These are phyloP conservation scores for Ictidomys tridecemlineatus DNA, from an alignment of 2,113 vertebrate genomes.

Conservation along the genomic window DNA sequence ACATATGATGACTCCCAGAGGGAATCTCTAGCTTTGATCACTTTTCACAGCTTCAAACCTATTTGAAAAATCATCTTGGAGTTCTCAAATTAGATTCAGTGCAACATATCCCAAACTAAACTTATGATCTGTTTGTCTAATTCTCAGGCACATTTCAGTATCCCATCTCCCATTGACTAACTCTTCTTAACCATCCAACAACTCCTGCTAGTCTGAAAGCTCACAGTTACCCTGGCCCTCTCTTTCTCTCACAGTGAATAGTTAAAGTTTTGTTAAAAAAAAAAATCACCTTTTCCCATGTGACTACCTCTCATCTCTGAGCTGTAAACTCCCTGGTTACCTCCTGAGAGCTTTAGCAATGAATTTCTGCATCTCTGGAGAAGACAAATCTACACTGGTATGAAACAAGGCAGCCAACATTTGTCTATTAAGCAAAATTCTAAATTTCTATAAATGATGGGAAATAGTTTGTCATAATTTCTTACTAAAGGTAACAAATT, in stretches of 20 bases:
- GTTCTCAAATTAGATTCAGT: neutral
- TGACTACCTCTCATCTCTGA: neutral
- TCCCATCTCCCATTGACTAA: neutral
- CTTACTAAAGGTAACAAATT: constrained; percentile 7
- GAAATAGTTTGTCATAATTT: neutral
- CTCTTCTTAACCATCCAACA: too few species aligned
- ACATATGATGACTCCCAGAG: neutral
- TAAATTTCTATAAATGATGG: neutral
- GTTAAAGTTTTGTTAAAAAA: neutral
- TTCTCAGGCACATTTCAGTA: neutral
- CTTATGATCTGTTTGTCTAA: neutral
- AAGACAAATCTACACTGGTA: neutral
- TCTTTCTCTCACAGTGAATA: too few species aligned
- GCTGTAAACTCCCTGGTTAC: neutral
- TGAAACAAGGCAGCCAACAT: neutral
- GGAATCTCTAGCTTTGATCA: neutral
- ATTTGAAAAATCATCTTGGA: neutral
- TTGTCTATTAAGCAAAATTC: neutral
- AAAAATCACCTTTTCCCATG: neutral
- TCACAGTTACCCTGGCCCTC: neutral
- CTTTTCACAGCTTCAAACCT: neutral
- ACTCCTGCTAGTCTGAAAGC: neutral
- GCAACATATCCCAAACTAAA: neutral
- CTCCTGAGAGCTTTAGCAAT: neutral
- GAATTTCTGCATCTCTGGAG: neutral